A percentile compares a stretch with the other conserved stretches of the same genome.
These are phyloP conservation scores for Tortricodes alternella DNA, from an alignment of 2,888 invertebrate genomes.

Conservation along the genomic window DNA sequence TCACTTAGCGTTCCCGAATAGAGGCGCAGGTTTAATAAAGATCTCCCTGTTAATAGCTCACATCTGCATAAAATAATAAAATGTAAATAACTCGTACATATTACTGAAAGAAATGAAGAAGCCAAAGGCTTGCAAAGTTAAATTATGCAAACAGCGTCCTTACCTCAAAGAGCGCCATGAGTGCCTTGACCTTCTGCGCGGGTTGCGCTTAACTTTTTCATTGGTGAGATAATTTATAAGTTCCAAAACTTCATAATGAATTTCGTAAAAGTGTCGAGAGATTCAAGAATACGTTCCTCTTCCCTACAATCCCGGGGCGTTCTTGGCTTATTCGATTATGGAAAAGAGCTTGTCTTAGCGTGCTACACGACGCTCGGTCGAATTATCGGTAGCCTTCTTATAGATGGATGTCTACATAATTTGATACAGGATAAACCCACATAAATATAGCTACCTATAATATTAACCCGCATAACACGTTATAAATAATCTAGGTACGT, in stretches of 20 bases:
- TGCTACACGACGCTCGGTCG: conserved; percentile 11
- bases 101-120: neutral
- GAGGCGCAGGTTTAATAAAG: no score
- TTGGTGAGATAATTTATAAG: conserved; percentile 22
- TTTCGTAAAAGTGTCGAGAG: conserved; percentile 23
- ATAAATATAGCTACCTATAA: conserved; percentile 10
- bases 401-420: conserved; percentile 1
- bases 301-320: conserved; percentile 37
- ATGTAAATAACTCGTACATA: neutral
- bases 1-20: no score
- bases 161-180: conserved; percentile 1
- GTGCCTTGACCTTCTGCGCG: conserved; percentile 6
- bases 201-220: neutral
- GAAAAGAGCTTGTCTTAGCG: conserved; percentile 38
- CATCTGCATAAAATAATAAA: no score
- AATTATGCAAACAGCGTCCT: conserved; percentile 5
- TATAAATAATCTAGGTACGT: conserved; percentile 17
- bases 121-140: conserved; percentile 7
- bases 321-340: conserved; percentile 53
- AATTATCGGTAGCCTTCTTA: conserved; percentile 14
- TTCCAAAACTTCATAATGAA: conserved; percentile 21
- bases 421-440: neutral
- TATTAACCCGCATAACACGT: conserved; percentile 13
- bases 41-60: no score
- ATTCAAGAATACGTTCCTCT: conserved; percentile 32